A percentile compares a stretch with the other conserved stretches of the same genome.
Evolutionary conservation across 1,140 invertebrate genomes (phyloP).

Genomic region (Drosophila sturtevanti): DNA sequence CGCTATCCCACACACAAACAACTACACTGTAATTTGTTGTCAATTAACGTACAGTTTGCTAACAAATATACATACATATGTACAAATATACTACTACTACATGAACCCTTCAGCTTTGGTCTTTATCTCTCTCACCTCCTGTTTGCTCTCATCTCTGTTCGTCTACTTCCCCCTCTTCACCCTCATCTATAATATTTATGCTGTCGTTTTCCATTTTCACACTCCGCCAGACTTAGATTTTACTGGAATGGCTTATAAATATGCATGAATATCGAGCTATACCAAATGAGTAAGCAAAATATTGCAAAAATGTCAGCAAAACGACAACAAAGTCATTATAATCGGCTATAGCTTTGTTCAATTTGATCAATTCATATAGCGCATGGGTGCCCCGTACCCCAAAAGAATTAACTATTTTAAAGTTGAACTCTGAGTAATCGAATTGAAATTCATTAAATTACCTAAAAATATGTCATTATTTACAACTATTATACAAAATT

Average conservation of each 20-base stretch:
- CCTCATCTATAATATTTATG: constrained; percentile 17
- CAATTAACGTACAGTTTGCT: constrained; percentile 59
- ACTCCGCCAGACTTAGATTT: constrained; percentile 33
- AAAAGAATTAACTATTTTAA: neutral
- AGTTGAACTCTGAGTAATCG: neutral
- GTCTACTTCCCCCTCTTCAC: constrained; percentile 15
- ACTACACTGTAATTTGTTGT: constrained; percentile 31
- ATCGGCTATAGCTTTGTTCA: constrained; percentile 33
- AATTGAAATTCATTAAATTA: constrained; percentile 5
- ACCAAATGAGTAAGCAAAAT: constrained; percentile 47
- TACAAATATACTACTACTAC: no score
- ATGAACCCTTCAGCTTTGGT: constrained; percentile 26
- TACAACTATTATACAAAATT: neutral
- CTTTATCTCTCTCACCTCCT: neutral
- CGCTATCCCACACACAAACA: constrained; percentile 39
- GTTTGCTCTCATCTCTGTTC: neutral
- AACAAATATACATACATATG: constrained; percentile 34
- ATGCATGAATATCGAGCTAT: constrained; percentile 41
- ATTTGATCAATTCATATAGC: constrained; percentile 17
- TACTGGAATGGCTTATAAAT: constrained; percentile 52
- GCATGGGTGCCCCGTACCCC: neutral
- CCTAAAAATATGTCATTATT: neutral
- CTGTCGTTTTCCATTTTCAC: constrained; percentile 51
- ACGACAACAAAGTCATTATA: constrained; percentile 51
- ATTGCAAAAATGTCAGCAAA: constrained; percentile 22